A percentile compares a stretch with the other conserved stretches of the same genome.
Evolutionary conservation across 1,140 invertebrate genomes (phyloP).

Genomic region (Zaprionus camerounensis): DNA sequence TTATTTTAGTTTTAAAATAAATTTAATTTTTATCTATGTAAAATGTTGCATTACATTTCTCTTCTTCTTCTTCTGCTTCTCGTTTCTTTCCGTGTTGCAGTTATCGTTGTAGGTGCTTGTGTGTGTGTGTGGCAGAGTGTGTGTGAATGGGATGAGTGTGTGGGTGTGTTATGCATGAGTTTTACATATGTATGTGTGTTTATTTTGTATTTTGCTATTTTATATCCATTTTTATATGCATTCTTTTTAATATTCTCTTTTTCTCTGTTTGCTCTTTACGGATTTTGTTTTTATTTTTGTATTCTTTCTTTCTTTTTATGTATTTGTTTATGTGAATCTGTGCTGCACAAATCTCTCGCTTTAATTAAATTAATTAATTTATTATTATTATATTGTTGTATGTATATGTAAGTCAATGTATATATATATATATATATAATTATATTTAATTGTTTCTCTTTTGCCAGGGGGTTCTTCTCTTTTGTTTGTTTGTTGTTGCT

Average conservation of each 20-base stretch:
- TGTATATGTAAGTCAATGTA: slow-evolving; percentile 25
- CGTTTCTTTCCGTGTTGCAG: slow-evolving; percentile 8
- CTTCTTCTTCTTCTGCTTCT: slow-evolving; percentile 4
- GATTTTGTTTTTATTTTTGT: slow-evolving; percentile 5
- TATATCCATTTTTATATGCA: slow-evolving; percentile 27
- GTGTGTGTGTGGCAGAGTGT: not conserved
- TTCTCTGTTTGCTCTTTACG: not conserved
- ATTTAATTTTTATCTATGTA: slow-evolving; percentile 47
- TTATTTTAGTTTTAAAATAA: slow-evolving; percentile 47
- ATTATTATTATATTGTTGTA: slow-evolving; percentile 33
- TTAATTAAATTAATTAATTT: slow-evolving; percentile 43
- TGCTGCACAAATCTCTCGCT: slow-evolving; percentile 41
- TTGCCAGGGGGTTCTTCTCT: slow-evolving; percentile 17
- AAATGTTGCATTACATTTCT: slow-evolving; percentile 47
- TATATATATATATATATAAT: slow-evolving; percentile 33
- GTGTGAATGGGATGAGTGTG: slow-evolving; percentile 8
- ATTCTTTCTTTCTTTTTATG: not conserved
- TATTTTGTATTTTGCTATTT: slow-evolving; percentile 42
- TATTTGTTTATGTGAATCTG: slow-evolving; percentile 20
- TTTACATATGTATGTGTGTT: slow-evolving; percentile 45
- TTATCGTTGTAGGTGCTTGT: slow-evolving; percentile 8
- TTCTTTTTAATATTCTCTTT: not conserved
- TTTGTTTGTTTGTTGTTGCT: slow-evolving; percentile 36
- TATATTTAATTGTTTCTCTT: slow-evolving; percentile 20
- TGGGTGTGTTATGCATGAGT: slow-evolving; percentile 23